Base-by-base conservation (phyloP, 64 coral and sea anemone genomes). In the Hydrozoanthus tunicans region DNA sequence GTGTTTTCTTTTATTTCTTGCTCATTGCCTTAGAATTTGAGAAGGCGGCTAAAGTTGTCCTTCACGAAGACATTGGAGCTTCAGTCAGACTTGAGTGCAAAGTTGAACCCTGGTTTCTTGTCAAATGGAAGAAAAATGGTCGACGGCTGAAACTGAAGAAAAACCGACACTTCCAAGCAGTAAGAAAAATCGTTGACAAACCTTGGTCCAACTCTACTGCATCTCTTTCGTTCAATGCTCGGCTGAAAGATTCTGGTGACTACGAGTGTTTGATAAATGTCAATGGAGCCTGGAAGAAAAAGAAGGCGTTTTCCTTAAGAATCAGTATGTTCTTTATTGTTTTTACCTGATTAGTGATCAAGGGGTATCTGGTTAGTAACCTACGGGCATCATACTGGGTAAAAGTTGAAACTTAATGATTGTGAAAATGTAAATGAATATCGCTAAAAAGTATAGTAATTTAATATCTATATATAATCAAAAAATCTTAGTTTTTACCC, bases 51-150 rank as follows among this genome's bases (percentile, higher is more conserved):
- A 3, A 57, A 32, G 51, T n/a, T 43, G 25, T 82, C 13, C 26
- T 82, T 61, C 25, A 53, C 27, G 53, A 82, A 82, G 60, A 82
- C 62, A 64, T 82, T 12, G 59, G 80, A 13, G 23, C 61, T 0
- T 59, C 27, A 9, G 32, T 65, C 7, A 82, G 61, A 14, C 80
- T 82, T 65, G 80, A 82, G 53, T 82, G 80, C 27, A 65, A n/a
- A 4, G 59, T 65, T 53, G 80, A 82, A 51, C 80, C 80, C 52
- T 82, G 80, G 80, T 14, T 82, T 82, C 80, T 59, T 53, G 80
- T 82, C 7, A 82, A 82, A 65, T 82, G 80, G 80, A 82, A 82
- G 32, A 82, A 82, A 65, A 43, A 61, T 12, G 80, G 80, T 4
- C 27, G 65, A 66, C 9, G 80, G 32, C 24, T 82, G 5, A 12